Evolutionary conservation across 2,113 vertebrate species (phyloP).

Genomic region (Bos indicus): DNA sequence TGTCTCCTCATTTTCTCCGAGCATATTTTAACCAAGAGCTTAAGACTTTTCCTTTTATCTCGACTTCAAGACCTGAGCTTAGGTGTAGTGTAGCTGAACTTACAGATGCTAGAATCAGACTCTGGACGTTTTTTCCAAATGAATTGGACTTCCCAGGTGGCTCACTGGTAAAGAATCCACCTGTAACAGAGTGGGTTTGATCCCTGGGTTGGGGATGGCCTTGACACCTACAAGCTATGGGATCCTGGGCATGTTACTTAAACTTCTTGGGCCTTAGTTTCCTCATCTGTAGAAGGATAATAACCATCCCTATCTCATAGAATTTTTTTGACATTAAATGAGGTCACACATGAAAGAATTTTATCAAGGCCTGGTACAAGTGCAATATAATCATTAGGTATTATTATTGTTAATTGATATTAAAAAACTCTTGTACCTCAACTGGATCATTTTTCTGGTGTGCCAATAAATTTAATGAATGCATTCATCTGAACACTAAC

Average conservation of each 20-base stretch:
- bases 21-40: not conserved
- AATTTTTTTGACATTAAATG: not conserved
- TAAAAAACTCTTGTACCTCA: not conserved
- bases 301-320: not conserved
- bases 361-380: not conserved
- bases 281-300: not conserved
- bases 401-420: not conserved
- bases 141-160: not conserved
- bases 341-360: not conserved
- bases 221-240: not conserved
- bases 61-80: not conserved
- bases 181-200: not conserved
- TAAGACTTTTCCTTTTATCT: not conserved
- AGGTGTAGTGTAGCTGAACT: accelerated
- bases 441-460: not conserved
- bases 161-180: not conserved
- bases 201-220: not conserved
- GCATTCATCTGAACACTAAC: not conserved
- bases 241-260: not conserved
- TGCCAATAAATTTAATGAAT: not conserved
- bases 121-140: not conserved
- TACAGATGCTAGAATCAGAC: not conserved
- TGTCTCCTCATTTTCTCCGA: not conserved
- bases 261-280: not conserved
- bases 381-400: not conserved